Evolutionary conservation across 2,797 vertebrate genomes (phyloP), one percentile per base, ranked within the genome.

Genomic region (Pipistrellus pygmaeus): DNA sequence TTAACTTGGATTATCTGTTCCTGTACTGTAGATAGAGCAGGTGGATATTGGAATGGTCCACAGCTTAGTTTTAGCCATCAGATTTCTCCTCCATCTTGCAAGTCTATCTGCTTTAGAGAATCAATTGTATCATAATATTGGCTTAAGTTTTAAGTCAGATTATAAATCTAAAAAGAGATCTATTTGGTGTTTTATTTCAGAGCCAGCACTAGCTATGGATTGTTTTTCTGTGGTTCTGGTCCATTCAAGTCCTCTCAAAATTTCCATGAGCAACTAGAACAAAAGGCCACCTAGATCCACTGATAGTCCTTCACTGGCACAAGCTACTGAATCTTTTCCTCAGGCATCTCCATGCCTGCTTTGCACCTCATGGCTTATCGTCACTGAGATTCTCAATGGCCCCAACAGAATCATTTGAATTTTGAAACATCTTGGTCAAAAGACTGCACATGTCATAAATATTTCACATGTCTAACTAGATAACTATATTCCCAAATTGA

Each of bases 371-470:
- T 23, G 12, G 21, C 12, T 72, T 23, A 77, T 53, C 0, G 1
- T 30, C 60, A 81, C 21, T 35, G 75, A 78, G 6, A 55, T 41
- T 91, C 84, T 72, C 68, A 85, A n/a, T 18, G 62, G 12, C 25
- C 69, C 44, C n/a, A 90, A 83, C 2, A 69, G 83, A 87, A 94
- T 51, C 62, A 41, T 68, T 53, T n/a, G 35, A 68, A 68, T 78
- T 84, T 82, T 77, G 44, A 69, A 82, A 85, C n/a, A 82, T 18
- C 20, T 88, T 94, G 55, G 48, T 88, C 35, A 83, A 72, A 90
- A 94, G 14, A 80, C n/a, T 41, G 85, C 60, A 30, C 84, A 81
- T 38, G 60, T 62, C 60, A 66, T 85, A 92, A 97, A 77, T 53
- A 91, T 55, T 71, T 83, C 30, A 62, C 30, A 13, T 21, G 10